phyloP scores from a whole-genome alignment of 2,113 vertebrate species.

The Ciconia boyciana region DNA sequence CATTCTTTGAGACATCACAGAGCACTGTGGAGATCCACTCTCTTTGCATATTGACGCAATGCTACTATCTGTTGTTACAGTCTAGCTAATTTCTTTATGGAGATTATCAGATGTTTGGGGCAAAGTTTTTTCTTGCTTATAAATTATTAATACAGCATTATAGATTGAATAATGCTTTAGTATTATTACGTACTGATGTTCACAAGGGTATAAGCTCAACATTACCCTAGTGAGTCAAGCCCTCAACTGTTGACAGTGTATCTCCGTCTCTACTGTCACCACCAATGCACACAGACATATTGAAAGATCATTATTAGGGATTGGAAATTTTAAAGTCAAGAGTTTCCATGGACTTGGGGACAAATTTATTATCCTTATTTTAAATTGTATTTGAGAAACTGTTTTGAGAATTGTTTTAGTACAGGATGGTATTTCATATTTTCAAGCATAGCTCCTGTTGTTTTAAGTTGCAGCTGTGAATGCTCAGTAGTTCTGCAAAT shows the following conservation, averaged over 20 bases:
- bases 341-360: not conserved
- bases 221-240: not conserved
- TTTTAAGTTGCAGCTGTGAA: not conserved
- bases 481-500: not conserved
- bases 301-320: not conserved
- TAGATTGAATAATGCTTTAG: not conserved
- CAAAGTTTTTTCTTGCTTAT: not conserved
- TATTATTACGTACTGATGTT: not conserved
- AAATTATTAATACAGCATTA: not conserved
- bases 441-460: not conserved
- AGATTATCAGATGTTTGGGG: not conserved
- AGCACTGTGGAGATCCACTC: not conserved
- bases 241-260: not conserved
- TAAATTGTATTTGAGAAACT: not conserved
- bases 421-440: not conserved
- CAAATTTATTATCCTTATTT: not conserved
- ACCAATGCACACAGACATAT: not conserved
- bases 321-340: not conserved
- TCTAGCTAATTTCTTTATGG: not conserved
- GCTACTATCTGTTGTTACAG: not conserved
- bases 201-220: not conserved
- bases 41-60: not conserved
- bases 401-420: not conserved
- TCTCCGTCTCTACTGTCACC: not conserved
- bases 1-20: not conserved